Evolutionary conservation across 30 jellyfish, hydroid and myxozoan genomes (phyloP), one percentile per base, ranked within the genome.

Genomic region (Chironex yamaguchii): DNA sequence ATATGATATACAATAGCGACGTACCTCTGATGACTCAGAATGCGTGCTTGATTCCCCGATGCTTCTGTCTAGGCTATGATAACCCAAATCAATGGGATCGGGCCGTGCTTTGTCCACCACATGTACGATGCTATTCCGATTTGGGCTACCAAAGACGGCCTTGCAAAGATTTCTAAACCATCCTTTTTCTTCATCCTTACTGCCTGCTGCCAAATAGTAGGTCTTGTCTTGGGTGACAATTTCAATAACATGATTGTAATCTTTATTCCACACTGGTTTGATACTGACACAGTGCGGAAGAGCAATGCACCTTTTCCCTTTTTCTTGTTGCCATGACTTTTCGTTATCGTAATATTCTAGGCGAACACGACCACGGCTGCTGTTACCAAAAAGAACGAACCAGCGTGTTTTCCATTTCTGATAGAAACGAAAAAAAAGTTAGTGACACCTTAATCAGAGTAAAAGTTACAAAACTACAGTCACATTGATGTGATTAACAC

Each of bases 371-470:
- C 99, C 99, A 64, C 96, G 97, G 17, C 86, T 82, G 79, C 96
- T 95, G 81, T 95, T 95, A 51, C 96, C 99, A 64, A 77, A 90
- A 1, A 95, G 89, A 0, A 89, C 97, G 64, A 95, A 95, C 99
- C 99, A 95, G 26, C 99, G 49, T 23, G 97, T 81, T 82, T 95
- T 96, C 99, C 99, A 95, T 86, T 95, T 95, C 95, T 95, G 96
- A 63, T 34, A 71, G 24, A 6, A 6, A 17, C 13, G 9, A 42
- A 42, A 42, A 42, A 42, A 42, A 42, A n/a, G n/a, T n/a, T n/a
- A n/a, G n/a, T n/a, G n/a, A n/a, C n/a, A n/a, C n/a, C n/a, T n/a
- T n/a, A n/a, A n/a, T n/a, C n/a, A n/a, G n/a, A n/a, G n/a, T n/a
- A n/a, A n/a, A n/a, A n/a, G n/a, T n/a, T n/a, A n/a, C n/a, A n/a